Evolutionary conservation across 2,797 vertebrate species (phyloP), one percentile per base, ranked within the genome.

Genomic region (Sebastes glaucus): DNA sequence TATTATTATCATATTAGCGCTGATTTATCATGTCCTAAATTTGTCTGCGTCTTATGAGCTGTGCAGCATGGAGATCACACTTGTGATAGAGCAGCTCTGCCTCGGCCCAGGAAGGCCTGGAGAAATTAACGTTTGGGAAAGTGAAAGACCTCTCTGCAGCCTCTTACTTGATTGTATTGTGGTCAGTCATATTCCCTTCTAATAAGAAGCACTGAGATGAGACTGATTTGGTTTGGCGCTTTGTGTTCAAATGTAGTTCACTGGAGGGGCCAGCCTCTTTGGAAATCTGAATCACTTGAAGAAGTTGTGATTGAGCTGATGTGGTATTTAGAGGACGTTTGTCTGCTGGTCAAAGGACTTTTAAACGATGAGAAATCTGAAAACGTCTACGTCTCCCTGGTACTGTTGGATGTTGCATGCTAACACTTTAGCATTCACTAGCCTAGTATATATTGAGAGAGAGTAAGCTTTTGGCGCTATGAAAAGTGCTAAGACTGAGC

Each of bases 21-120:
- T 83, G 87, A 87, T 91, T 83, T 90, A 89, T 89, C 82, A 60
- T 62, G 62, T 76, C 79, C 83, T 79, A 85, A 78, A 88, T 81
- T 52, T 73, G 77, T 63, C 82, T 57, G 75, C 76, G 79, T 57
- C 74, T 75, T 77, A 74, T 75, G 83, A 87, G 79, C 81, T 77
- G 82, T 63, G 78, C 83, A 63, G 85, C 57, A 5, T 20, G 28
- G 56, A 78, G 83, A 83, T 84, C 84, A 63, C 82, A 82, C 81
- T 77, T 30, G 77, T 18, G 80, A 86, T 83, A 73, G 82, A 74
- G 72, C 71, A 3, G 63, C 60, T 65, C 55, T 3, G 57, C 33
- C 74, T 78, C 49, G 10, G 74, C 70, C 68, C 8, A 18, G 32
- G 61, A 77, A 80, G 53, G 80, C 82, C 80, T 1, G 61, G 75